Evolutionary conservation across 2,113 vertebrate species (phyloP).

Genomic region (Numida meleagris): DNA sequence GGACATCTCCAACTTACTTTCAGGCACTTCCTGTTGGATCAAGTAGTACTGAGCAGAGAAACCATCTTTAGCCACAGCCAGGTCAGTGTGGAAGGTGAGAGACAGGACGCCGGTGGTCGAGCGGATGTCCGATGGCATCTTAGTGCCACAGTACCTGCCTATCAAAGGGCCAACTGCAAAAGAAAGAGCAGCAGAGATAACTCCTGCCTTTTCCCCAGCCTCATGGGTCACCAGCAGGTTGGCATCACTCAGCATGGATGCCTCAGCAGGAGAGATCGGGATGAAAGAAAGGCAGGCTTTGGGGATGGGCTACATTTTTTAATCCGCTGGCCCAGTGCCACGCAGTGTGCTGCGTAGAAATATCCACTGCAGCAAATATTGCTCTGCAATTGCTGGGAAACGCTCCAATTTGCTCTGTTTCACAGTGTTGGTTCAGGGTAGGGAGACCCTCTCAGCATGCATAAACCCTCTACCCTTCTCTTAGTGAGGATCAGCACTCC

Average conservation of each 20-base stretch:
- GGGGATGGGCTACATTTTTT: background rate
- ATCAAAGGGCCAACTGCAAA: constrained; percentile 93
- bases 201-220: background rate
- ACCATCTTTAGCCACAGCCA: constrained; percentile 97
- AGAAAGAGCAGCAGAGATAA: constrained; percentile 46
- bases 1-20: constrained; percentile 84
- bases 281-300: background rate
- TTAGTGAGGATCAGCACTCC: background rate
- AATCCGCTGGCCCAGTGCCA: background rate
- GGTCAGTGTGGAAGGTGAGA: constrained; percentile 94
- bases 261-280: accelerated
- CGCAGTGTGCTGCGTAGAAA: background rate
- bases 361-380: background rate
- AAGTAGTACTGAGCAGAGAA: constrained; percentile 96
- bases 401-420: background rate
- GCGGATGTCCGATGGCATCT: constrained; percentile 91
- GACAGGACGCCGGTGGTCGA: constrained; percentile 94
- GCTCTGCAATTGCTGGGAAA: constrained; percentile 28
- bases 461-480: background rate
- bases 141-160: constrained; percentile 94
- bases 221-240: background rate
- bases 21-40: constrained; percentile 89
- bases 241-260: background rate
- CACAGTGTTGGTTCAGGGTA: background rate
- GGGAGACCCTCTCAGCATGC: background rate